Percentiles rank a stretch among this genome's conserved stretches.
phyloP scores from a whole-genome alignment of 1,140 invertebrate species.

The Camponotus floridanus region DNA sequence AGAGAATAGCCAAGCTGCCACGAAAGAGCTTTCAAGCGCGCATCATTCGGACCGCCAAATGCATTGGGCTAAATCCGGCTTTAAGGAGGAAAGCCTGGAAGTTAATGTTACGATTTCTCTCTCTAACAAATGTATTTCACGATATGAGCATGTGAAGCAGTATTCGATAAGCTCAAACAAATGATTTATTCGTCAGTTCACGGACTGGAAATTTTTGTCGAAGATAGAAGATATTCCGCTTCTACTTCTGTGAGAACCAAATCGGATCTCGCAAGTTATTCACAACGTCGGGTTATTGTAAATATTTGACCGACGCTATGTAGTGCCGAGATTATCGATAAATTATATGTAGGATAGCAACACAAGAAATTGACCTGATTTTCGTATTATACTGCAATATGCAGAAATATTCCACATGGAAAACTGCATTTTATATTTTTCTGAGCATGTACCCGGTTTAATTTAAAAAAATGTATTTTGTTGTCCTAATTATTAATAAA shows the following conservation, averaged over 20 bases:
- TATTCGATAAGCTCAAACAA: constrained; percentile 38
- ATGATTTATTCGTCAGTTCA: constrained; percentile 62
- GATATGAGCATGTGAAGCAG: not conserved
- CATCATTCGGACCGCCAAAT: constrained; percentile 40
- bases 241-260: not conserved
- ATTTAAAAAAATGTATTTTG: not conserved
- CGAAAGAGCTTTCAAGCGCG: constrained; percentile 41
- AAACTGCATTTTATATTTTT: not conserved
- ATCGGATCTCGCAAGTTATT: constrained; percentile 25
- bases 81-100: constrained; percentile 23
- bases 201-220: not conserved
- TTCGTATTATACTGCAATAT: not conserved
- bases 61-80: constrained; percentile 46
- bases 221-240: constrained; percentile 11
- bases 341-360: constrained; percentile 17
- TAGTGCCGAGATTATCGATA: not conserved
- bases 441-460: not conserved
- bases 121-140: constrained; percentile 5
- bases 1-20: not conserved
- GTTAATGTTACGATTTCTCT: constrained; percentile 48
- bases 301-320: constrained; percentile 30
- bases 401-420: not conserved
- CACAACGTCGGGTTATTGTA: constrained; percentile 22
- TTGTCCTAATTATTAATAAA: not conserved
- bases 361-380: constrained; percentile 22